A percentile compares a stretch with the other conserved stretches of the same genome.
These are phyloP conservation scores for Dicaeum eximium DNA, from an alignment of 2,113 vertebrate species.

Conservation along the genomic window DNA sequence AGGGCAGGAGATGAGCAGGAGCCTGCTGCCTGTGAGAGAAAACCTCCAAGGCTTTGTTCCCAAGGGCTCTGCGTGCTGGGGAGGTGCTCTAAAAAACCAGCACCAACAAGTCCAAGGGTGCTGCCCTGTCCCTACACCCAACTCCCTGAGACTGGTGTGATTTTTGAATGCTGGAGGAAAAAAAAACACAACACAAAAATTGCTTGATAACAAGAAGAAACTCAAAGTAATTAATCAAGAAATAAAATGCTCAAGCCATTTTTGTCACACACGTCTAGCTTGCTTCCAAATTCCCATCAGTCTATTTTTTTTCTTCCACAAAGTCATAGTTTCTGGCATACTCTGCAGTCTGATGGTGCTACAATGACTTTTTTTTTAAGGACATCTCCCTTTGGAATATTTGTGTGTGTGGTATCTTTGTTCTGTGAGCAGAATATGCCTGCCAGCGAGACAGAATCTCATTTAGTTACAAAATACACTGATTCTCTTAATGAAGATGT, in stretches of 20 bases:
- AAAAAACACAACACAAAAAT: background rate
- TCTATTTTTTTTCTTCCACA: background rate
- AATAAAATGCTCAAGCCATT: background rate
- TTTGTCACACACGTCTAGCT: background rate
- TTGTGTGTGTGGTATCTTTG: constrained; percentile 55
- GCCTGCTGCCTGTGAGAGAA: background rate
- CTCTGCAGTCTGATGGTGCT: background rate
- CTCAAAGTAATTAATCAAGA: background rate
- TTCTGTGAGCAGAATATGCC: constrained; percentile 11
- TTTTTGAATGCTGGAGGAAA: background rate
- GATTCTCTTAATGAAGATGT: constrained; percentile 62
- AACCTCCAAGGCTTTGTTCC: background rate
- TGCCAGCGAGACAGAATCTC: constrained; percentile 28
- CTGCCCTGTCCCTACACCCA: background rate
- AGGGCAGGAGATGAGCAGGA: background rate
- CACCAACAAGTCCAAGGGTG: background rate
- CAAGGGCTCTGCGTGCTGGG: background rate
- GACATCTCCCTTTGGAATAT: constrained; percentile 41
- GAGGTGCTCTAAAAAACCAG: background rate
- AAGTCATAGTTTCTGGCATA: background rate
- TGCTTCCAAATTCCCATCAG: background rate
- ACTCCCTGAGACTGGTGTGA: background rate
- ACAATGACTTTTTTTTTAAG: constrained; percentile 33
- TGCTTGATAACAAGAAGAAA: background rate
- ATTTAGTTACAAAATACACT: constrained; percentile 46